These are phyloP conservation scores for Cossypha heuglini DNA, from an alignment of 2,797 vertebrate species.

Conservation along the genomic window DNA sequence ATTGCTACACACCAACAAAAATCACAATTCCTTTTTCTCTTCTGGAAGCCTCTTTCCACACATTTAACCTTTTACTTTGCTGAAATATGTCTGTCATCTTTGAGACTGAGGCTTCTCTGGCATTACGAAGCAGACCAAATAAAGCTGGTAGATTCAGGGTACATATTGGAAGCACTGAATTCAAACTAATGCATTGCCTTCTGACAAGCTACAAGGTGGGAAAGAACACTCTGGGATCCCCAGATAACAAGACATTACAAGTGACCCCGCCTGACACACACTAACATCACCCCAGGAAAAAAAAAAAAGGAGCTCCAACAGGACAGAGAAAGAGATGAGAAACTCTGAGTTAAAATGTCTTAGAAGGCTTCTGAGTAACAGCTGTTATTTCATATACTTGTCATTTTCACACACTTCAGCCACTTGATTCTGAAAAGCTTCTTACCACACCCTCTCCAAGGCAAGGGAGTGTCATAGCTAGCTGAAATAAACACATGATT, in stretches of 20 bases:
- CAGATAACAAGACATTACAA: neutral
- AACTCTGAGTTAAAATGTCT: neutral
- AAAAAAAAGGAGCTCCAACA: neutral
- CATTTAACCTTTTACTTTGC: neutral
- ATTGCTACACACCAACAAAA: neutral
- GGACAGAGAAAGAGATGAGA: neutral
- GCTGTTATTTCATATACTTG: neutral
- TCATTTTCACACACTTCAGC: neutral
- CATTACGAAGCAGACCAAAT: neutral
- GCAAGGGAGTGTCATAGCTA: neutral
- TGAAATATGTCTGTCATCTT: fast-evolving
- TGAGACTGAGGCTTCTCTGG: neutral
- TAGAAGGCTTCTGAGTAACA: neutral
- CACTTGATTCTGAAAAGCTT: neutral
- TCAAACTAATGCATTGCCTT: neutral
- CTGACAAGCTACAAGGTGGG: neutral
- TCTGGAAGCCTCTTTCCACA: neutral
- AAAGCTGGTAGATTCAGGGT: neutral
- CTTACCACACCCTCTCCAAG: neutral
- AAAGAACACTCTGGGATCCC: neutral
- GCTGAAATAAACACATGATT: neutral
- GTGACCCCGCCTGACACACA: neutral
- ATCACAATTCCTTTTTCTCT: neutral
- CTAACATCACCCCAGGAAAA: neutral
- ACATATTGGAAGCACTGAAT: neutral